Conservation (phyloP, 1,140 invertebrate species). For the Chironomus tepperi region DNA sequence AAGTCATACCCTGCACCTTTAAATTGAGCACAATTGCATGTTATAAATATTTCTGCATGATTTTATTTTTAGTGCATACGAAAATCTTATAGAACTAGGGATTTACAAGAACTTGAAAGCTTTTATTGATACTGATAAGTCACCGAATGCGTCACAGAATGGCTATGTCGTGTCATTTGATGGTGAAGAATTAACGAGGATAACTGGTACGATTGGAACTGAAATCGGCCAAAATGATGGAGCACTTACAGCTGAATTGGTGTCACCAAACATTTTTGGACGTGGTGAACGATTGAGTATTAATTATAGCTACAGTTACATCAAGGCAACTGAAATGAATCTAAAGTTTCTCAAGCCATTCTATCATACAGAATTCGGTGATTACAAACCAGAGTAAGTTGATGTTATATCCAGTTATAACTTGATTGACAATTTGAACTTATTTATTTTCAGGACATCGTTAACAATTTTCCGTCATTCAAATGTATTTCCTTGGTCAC, state of each 20-base stretch:
- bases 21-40: too few relatives aligned
- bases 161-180: constrained; percentile 38
- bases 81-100: constrained; percentile 37
- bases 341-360: constrained; percentile 39
- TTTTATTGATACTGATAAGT: constrained; percentile 36
- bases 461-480: constrained; percentile 35
- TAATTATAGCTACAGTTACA: constrained; percentile 38
- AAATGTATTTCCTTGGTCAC: constrained; percentile 20
- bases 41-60: too few relatives aligned
- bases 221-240: constrained; percentile 40
- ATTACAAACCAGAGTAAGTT: constrained; percentile 38
- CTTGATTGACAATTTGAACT: too few relatives aligned
- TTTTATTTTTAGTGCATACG: constrained; percentile 30
- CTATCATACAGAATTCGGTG: constrained; percentile 36
- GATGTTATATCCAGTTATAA: not conserved
- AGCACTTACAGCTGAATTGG: constrained; percentile 34
- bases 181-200: constrained; percentile 34
- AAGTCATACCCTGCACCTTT: not conserved
- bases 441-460: constrained; percentile 31
- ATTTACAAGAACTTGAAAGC: constrained; percentile 39
- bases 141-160: constrained; percentile 33
- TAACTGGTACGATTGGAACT: constrained; percentile 38
- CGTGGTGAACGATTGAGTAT: constrained; percentile 37
- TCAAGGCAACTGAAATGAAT: constrained; percentile 35
- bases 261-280: constrained; percentile 36